Percentiles rank a stretch among this genome's conserved stretches.
Conservation (phyloP, 2,888 invertebrate species). For the Nomada ferruginata region DNA sequence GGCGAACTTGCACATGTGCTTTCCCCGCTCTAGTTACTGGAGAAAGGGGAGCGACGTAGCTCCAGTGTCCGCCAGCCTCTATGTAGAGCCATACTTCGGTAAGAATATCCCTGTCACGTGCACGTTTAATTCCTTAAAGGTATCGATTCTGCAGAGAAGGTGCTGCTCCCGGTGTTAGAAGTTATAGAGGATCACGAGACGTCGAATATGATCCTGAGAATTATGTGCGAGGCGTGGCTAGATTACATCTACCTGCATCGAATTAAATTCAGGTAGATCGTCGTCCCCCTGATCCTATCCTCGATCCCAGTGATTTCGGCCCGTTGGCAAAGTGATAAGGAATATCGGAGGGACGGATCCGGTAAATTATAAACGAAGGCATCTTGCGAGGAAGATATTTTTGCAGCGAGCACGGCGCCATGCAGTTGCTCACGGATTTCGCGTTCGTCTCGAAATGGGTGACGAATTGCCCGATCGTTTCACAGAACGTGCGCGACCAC, state of each 20-base stretch:
- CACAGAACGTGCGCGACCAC: constrained; percentile 84
- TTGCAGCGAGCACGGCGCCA: constrained; percentile 89
- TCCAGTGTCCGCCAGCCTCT: constrained; percentile 86
- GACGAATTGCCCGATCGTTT: constrained; percentile 86
- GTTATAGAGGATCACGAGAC: constrained; percentile 91
- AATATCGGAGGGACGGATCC: neutral
- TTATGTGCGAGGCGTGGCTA: constrained; percentile 95
- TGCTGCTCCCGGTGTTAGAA: constrained; percentile 91
- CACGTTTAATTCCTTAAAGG: constrained; percentile 9
- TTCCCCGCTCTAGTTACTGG: constrained; percentile 90
- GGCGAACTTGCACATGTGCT: constrained; percentile 93
- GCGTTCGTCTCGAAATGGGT: constrained; percentile 92
- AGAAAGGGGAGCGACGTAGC: constrained; percentile 83
- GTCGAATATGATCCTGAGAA: constrained; percentile 91
- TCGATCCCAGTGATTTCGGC: no score
- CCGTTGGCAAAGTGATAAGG: neutral
- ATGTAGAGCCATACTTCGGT: constrained; percentile 91
- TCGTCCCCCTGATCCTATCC: neutral
- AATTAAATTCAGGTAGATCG: constrained; percentile 89
- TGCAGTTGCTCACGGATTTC: constrained; percentile 92
- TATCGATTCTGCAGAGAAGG: constrained; percentile 87
- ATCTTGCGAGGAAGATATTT: neutral
- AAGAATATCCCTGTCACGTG: constrained; percentile 52
- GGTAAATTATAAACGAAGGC: no score
- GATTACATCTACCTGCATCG: constrained; percentile 93